These are phyloP conservation scores for Eurois occulta DNA, from an alignment of 2,888 invertebrate species.

Conservation along the genomic window DNA sequence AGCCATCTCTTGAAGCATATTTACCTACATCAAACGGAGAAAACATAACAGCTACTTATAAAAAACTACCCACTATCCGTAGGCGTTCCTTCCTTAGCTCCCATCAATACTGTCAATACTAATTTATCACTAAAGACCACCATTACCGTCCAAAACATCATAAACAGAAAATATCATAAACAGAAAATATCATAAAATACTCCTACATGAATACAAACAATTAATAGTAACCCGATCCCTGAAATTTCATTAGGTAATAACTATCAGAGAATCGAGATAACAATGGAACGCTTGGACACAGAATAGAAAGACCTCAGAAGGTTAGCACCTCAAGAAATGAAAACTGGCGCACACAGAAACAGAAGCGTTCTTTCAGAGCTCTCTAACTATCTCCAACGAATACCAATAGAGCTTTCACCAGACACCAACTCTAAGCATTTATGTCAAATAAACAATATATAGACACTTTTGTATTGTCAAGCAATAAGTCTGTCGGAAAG, in stretches of 20 bases:
- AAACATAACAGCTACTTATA: conserved; percentile 31
- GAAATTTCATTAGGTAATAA: conserved; percentile 67
- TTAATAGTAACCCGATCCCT: conserved; percentile 67
- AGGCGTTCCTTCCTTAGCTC: conserved; percentile 26
- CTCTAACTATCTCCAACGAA: neutral
- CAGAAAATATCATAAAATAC: conserved; percentile 59
- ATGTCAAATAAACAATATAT: neutral
- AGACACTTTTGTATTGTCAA: neutral
- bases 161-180: conserved; percentile 57
- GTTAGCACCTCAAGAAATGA: accelerated
- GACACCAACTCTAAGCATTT: neutral
- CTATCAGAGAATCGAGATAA: conserved; percentile 66
- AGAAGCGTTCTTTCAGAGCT: neutral
- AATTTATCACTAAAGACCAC: conserved; percentile 45
- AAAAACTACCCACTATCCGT: conserved; percentile 14
- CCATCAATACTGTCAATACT: conserved; percentile 37
- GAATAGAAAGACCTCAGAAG: conserved; percentile 11
- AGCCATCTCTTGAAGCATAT: neutral
- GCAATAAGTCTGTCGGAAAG: neutral
- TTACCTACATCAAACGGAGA: conserved; percentile 31
- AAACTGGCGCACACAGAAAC: neutral
- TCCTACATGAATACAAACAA: conserved; percentile 60
- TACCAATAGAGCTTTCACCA: neutral
- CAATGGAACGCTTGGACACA: conserved; percentile 58
- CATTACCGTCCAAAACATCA: conserved; percentile 38